Evolutionary conservation across 2,797 vertebrate species (phyloP).

Genomic region (Siniperca scherzeri): DNA sequence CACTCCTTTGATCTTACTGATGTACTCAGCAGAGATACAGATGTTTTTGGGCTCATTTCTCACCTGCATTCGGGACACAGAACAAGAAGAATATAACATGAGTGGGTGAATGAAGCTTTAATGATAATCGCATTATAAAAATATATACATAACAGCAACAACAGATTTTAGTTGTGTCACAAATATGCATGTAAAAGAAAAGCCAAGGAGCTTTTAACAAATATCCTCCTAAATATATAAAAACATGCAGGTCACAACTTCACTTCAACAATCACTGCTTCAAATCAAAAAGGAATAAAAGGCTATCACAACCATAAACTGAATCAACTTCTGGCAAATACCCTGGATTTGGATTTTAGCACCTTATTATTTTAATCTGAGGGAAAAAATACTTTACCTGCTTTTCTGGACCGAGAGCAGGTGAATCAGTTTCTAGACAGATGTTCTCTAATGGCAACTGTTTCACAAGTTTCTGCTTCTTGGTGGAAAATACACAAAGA

Average conservation of each 20-base stretch:
- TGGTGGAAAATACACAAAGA: slow-evolving; percentile 78
- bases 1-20: slow-evolving; percentile 93
- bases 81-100: not conserved
- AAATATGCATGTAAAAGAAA: not conserved
- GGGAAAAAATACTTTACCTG: slow-evolving; percentile 83
- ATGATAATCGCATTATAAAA: not conserved
- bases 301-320: not conserved
- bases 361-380: not conserved
- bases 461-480: slow-evolving; percentile 99
- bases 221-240: not conserved
- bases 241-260: not conserved
- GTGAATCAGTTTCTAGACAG: slow-evolving; percentile 96
- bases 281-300: not conserved
- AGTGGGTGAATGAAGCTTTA: not conserved
- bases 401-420: slow-evolving; percentile 94
- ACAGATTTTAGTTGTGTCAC: not conserved
- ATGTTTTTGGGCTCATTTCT: slow-evolving; percentile 97
- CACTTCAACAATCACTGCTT: not conserved
- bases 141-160: too few species aligned
- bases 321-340: not conserved
- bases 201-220: not conserved
- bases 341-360: not conserved
- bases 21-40: slow-evolving; percentile 90
- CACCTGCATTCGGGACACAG: slow-evolving; percentile 82
- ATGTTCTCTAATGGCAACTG: slow-evolving; percentile 94